Conservation (phyloP, 2,888 invertebrate species). For the Phymatocera aterrima region DNA sequence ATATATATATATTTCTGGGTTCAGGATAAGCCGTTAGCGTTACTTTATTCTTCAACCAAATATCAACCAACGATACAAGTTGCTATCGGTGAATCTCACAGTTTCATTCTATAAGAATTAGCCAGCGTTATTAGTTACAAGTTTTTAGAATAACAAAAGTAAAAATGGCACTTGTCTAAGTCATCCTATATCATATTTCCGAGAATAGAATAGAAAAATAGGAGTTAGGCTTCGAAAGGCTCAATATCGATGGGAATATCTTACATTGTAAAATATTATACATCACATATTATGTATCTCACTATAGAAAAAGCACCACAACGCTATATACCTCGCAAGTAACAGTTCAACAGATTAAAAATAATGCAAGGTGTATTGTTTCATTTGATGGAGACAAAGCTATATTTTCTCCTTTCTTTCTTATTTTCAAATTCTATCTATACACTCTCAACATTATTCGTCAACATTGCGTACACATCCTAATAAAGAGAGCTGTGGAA, state of each 20-base stretch:
- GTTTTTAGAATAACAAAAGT: neutral
- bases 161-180: slow-evolving; percentile 27
- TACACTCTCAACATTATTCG: neutral
- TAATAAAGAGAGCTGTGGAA: neutral
- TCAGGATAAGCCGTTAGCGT: slow-evolving; percentile 4
- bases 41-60: neutral
- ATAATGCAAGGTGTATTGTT: slow-evolving; percentile 14
- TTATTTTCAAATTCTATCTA: slow-evolving; percentile 10
- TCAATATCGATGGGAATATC: neutral
- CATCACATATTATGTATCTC: slow-evolving; percentile 10
- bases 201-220: neutral
- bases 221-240: neutral
- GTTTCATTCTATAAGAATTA: neutral
- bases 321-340: slow-evolving; percentile 28
- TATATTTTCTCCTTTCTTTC: neutral
- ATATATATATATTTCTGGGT: slow-evolving; percentile 26
- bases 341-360: slow-evolving; percentile 35
- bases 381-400: no score
- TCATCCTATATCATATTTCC: slow-evolving; percentile 4
- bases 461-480: neutral
- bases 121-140: neutral
- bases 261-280: slow-evolving; percentile 14
- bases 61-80: neutral
- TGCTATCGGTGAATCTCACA: neutral
- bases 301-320: slow-evolving; percentile 29